Conservation (phyloP, 2,888 invertebrate species). For the Cataglyphis albicans region DNA sequence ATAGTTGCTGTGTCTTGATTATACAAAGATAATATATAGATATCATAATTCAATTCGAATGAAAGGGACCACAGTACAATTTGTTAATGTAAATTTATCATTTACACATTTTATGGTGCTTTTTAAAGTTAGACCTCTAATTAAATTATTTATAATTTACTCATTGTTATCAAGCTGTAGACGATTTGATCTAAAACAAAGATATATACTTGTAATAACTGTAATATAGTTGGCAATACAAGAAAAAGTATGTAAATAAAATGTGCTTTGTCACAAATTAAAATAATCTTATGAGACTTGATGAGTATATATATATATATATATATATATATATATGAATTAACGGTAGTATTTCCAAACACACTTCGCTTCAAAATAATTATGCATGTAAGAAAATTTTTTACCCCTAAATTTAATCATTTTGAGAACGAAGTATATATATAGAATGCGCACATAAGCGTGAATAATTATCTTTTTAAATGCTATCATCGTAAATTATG, state of each 20-base stretch:
- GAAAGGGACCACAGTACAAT: slow-evolving; percentile 78
- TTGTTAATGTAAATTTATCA: slow-evolving; percentile 71
- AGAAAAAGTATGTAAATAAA: slow-evolving; percentile 29
- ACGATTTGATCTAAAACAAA: slow-evolving; percentile 21
- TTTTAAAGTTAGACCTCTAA: slow-evolving; percentile 59
- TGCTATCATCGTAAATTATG: slow-evolving; percentile 64
- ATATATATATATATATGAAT: not conserved
- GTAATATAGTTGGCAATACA: slow-evolving; percentile 24
- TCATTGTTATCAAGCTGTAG: slow-evolving; percentile 30
- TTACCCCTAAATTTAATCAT: not conserved
- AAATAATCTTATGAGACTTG: slow-evolving; percentile 14
- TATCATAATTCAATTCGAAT: slow-evolving; percentile 73
- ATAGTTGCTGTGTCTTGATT: slow-evolving; percentile 42
- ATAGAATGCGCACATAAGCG: not conserved
- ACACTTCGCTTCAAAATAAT: slow-evolving; percentile 23
- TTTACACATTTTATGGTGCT: slow-evolving; percentile 60
- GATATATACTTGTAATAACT: slow-evolving; percentile 29
- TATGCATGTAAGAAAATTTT: slow-evolving; percentile 12
- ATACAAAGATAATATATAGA: slow-evolving; percentile 44
- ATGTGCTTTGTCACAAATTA: slow-evolving; percentile 21
- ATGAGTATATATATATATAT: not conserved
- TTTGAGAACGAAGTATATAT: not conserved
- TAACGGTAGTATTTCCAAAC: slow-evolving; percentile 38
- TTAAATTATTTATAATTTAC: slow-evolving; percentile 28
- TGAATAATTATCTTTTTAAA: slow-evolving; percentile 64